Evolutionary conservation across 2,888 invertebrate genomes (phyloP).

Genomic region (Doris montereyensis): DNA sequence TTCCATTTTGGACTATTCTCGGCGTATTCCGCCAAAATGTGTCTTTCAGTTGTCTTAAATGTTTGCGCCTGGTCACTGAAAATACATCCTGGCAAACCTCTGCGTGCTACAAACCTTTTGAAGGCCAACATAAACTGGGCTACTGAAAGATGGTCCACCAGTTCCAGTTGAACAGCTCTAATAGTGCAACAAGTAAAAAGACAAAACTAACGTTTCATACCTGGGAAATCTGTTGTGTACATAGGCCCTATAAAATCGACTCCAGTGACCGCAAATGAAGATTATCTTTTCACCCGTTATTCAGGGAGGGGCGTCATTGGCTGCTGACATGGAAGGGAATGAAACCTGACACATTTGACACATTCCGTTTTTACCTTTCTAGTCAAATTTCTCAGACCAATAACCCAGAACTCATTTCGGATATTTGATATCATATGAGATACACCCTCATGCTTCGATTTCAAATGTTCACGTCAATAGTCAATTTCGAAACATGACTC

Average conservation of each 20-base stretch:
- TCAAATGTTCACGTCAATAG: not conserved
- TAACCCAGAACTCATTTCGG: not conserved
- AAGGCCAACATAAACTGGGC: not conserved
- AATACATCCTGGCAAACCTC: not conserved
- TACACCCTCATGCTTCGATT: not conserved
- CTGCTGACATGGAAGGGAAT: not conserved
- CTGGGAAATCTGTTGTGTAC: not conserved
- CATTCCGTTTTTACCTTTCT: not conserved
- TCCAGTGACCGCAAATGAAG: not conserved
- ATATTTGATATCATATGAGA: not conserved
- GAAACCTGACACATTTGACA: not conserved
- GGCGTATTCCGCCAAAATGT: not conserved
- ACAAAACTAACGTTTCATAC: not conserved
- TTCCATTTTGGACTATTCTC: not conserved
- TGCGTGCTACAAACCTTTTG: not conserved
- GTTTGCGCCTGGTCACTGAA: not conserved
- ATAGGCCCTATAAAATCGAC: not conserved
- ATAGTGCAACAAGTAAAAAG: not conserved
- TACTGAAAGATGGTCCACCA: not conserved
- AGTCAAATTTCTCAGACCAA: not conserved
- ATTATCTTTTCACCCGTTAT: not conserved
- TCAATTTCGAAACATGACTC: not conserved
- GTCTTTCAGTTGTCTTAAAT: not conserved
- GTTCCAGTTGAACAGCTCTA: not conserved
- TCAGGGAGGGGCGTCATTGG: not conserved